Percentiles rank a stretch among this genome's conserved stretches.
Conservation (phyloP, 2,797 vertebrate genomes). For the Falco peregrinus region DNA sequence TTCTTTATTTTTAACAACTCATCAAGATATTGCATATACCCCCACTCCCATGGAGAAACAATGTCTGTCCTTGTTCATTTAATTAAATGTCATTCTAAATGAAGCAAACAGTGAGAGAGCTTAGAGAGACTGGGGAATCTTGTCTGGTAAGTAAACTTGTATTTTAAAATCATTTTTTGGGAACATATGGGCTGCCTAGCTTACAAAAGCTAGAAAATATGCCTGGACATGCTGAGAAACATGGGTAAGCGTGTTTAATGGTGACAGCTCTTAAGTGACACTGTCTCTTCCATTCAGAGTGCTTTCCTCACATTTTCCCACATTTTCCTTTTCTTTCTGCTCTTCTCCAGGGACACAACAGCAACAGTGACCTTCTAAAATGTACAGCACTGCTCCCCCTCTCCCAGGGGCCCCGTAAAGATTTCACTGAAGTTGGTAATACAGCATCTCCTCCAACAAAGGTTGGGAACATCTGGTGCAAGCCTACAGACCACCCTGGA, state of each 20-base stretch:
- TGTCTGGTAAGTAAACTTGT: constrained; percentile 38
- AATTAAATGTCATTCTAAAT: constrained; percentile 75
- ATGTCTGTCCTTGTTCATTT: constrained; percentile 67
- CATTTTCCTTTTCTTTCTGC: background rate
- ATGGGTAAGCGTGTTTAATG: constrained; percentile 45
- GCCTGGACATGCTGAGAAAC: constrained; percentile 35
- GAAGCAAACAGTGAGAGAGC: constrained; percentile 40
- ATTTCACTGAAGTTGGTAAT: background rate
- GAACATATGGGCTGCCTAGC: constrained; percentile 29
- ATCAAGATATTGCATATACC: background rate
- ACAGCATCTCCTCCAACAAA: background rate
- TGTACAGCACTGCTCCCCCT: background rate
- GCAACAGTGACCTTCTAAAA: background rate
- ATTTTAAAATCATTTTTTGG: constrained; percentile 34
- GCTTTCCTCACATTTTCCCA: background rate
- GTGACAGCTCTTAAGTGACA: background rate
- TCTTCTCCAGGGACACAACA: background rate
- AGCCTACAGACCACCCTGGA: background rate
- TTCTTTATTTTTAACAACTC: background rate
- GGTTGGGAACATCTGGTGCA: background rate
- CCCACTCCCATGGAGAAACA: constrained; percentile 11
- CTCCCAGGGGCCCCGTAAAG: background rate
- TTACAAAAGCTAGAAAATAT: constrained; percentile 40
- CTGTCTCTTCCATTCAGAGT: background rate
- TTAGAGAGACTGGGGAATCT: constrained; percentile 3